phyloP scores from a whole-genome alignment of 2,888 invertebrate species.

The Teleogryllus oceanicus region DNA sequence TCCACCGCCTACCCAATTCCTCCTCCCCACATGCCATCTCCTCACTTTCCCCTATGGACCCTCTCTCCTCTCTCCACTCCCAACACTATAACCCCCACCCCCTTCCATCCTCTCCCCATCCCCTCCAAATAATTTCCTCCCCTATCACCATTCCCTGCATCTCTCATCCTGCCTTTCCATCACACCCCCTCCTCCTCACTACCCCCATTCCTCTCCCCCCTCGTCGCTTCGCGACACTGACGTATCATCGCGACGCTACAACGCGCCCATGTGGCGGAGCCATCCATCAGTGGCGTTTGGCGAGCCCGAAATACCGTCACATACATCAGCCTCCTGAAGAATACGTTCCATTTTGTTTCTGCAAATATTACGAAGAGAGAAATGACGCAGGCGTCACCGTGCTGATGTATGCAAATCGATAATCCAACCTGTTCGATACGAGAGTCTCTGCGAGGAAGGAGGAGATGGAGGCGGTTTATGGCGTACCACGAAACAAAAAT shows the following conservation, averaged over 20 bases:
- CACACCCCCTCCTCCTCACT: neutral
- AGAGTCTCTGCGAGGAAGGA: neutral
- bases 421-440: neutral
- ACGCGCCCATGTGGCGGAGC: neutral
- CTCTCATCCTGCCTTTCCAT: too few relatives aligned
- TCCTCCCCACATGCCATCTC: too few relatives aligned
- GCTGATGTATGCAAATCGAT: constrained; percentile 18
- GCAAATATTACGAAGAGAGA: constrained; percentile 10
- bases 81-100: too few relatives aligned
- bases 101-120: too few relatives aligned
- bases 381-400: neutral
- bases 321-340: neutral
- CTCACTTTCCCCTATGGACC: too few relatives aligned
- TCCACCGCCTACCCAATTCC: too few relatives aligned
- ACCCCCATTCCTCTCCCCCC: neutral
- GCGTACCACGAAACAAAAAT: neutral
- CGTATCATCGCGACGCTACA: neutral
- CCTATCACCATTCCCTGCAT: too few relatives aligned
- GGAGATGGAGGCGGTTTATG: neutral
- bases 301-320: neutral
- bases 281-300: neutral
- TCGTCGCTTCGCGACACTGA: neutral
- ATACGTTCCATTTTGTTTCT: constrained; percentile 18
- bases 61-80: too few relatives aligned
- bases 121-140: too few relatives aligned